Evolutionary conservation across 2,113 vertebrate species (phyloP).

Genomic region (Ursus arctos): DNA sequence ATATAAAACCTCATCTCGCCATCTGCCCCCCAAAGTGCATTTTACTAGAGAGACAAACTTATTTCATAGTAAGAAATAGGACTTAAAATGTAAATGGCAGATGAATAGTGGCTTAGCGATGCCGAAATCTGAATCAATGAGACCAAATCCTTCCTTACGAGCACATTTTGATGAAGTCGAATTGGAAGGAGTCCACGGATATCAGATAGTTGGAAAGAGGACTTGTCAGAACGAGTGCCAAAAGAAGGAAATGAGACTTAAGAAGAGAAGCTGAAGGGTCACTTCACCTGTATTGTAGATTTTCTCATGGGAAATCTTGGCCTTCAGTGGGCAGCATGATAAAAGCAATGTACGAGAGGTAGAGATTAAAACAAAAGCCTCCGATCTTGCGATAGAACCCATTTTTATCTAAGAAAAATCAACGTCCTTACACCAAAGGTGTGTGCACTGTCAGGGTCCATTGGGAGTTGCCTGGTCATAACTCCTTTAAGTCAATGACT

Average conservation of each 20-base stretch:
- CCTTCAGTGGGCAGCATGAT: not conserved
- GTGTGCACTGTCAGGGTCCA: not conserved
- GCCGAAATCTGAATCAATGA: not conserved
- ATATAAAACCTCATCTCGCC: not conserved
- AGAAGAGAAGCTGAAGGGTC: not conserved
- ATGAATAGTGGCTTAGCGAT: not conserved
- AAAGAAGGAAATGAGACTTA: not conserved
- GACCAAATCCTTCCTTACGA: not conserved
- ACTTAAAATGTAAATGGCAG: not conserved
- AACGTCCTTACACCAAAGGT: not conserved
- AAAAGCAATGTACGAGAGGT: not conserved
- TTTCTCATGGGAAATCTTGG: not conserved
- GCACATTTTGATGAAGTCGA: not conserved
- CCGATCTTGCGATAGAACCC: not conserved
- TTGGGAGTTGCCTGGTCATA: not conserved
- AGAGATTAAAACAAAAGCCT: not conserved
- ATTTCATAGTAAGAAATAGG: not conserved
- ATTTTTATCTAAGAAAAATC: not conserved
- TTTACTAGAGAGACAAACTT: constrained; percentile 12
- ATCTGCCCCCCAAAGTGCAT: not conserved
- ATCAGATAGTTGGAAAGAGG: not conserved
- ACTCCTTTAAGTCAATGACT: not conserved
- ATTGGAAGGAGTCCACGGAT: not conserved
- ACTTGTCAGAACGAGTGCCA: not conserved
- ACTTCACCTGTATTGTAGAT: not conserved